phyloP scores from a whole-genome alignment of 2,113 vertebrate genomes.

The Progne subis region DNA sequence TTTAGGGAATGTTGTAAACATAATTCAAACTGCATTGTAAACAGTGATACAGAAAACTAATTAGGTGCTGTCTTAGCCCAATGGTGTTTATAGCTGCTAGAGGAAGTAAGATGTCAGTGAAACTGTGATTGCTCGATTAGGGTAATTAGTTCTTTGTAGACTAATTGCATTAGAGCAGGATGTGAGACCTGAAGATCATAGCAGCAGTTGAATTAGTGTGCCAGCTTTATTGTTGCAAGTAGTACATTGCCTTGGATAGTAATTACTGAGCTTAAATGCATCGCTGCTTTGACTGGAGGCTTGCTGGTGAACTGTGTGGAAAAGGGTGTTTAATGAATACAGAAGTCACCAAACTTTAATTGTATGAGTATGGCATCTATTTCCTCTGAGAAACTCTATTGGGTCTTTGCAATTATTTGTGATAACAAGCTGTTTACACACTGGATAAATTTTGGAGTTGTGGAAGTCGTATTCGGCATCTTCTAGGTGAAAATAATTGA shows the following conservation, averaged over 20 bases:
- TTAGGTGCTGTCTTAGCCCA: slow-evolving; percentile 72
- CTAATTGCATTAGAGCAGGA: slow-evolving; percentile 83
- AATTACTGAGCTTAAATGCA: slow-evolving; percentile 67
- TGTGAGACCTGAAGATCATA: slow-evolving; percentile 75
- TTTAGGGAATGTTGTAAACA: slow-evolving; percentile 54
- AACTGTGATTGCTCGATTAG: slow-evolving; percentile 78
- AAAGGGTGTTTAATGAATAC: slow-evolving; percentile 33
- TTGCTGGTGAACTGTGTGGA: slow-evolving; percentile 33
- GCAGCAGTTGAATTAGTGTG: slow-evolving; percentile 66
- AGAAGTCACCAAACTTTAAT: slow-evolving; percentile 6
- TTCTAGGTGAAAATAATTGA: not conserved
- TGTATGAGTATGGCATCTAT: slow-evolving; percentile 7
- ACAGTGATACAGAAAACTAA: slow-evolving; percentile 71
- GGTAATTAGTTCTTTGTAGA: slow-evolving; percentile 81
- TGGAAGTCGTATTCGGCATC: not conserved
- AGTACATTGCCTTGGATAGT: slow-evolving; percentile 72
- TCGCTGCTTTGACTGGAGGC: slow-evolving; percentile 34
- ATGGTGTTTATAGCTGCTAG: slow-evolving; percentile 79
- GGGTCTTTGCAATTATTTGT: not conserved
- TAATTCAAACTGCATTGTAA: slow-evolving; percentile 79
- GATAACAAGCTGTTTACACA: not conserved
- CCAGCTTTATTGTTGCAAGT: slow-evolving; percentile 52
- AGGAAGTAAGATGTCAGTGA: slow-evolving; percentile 84
- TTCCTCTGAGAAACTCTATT: slow-evolving; percentile 23
- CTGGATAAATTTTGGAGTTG: not conserved